phyloP scores from a whole-genome alignment of 2,888 invertebrate species.

The Heliconius sara region DNA sequence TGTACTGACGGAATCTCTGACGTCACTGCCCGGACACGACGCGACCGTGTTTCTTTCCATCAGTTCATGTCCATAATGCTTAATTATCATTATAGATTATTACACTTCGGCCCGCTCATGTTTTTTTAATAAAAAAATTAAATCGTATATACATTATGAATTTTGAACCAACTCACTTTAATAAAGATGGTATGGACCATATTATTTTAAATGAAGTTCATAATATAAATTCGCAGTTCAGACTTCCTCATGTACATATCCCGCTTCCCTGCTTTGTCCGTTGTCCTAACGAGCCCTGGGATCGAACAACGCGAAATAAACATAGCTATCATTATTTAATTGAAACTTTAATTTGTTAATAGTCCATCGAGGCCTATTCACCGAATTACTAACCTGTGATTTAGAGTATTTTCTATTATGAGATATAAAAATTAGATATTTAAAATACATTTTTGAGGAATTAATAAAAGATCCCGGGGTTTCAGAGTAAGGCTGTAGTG shows the following conservation, averaged over 20 bases:
- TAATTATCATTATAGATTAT: slow-evolving; percentile 28
- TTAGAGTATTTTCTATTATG: slow-evolving; percentile 38
- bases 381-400: slow-evolving; percentile 46
- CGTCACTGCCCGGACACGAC: slow-evolving; percentile 5
- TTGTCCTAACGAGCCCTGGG: slow-evolving; percentile 35
- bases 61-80: slow-evolving; percentile 29
- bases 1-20: slow-evolving; percentile 27
- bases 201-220: background rate
- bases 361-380: slow-evolving; percentile 39
- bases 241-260: slow-evolving; percentile 24
- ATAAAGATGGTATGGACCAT: background rate
- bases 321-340: background rate
- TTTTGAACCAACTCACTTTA: background rate
- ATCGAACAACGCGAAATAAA: background rate
- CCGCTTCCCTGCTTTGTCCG: slow-evolving; percentile 24
- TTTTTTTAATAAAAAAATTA: background rate
- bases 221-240: slow-evolving; percentile 16
- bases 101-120: slow-evolving; percentile 6
- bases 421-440: background rate
- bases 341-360: background rate
- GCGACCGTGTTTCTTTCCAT: slow-evolving; percentile 23
- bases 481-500: slow-evolving; percentile 58
- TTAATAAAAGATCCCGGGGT: background rate
- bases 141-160: slow-evolving; percentile 7
- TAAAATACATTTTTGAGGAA: background rate